Evolutionary conservation across 2,113 vertebrate genomes (phyloP).

Genomic region (Engystomops pustulosus): DNA sequence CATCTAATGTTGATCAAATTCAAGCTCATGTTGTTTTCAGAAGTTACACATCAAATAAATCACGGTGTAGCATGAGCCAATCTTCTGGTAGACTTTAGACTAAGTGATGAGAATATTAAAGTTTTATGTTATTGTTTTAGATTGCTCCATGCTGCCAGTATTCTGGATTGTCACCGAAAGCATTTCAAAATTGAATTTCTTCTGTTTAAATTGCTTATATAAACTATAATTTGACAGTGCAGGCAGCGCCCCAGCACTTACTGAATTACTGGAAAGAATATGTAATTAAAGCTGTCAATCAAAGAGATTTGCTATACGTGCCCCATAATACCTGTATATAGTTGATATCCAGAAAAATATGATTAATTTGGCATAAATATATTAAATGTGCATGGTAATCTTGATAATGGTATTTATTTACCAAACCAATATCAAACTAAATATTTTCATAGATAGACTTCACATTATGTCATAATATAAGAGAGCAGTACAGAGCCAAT

Average conservation of each 20-base stretch:
- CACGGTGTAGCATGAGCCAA: not conserved
- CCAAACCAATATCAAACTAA: not conserved
- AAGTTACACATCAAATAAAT: not conserved
- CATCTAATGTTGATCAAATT: conserved; percentile 32
- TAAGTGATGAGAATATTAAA: conserved; percentile 48
- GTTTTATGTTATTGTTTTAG: conserved; percentile 38
- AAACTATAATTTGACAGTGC: conserved; percentile 38
- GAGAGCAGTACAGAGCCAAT: not conserved
- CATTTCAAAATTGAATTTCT: conserved; percentile 40
- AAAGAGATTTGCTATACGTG: not conserved
- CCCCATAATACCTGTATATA: not conserved
- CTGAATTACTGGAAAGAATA: conserved; percentile 10
- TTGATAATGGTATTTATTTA: not conserved
- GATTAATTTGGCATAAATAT: not conserved
- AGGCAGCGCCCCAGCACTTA: not conserved
- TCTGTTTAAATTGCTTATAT: conserved; percentile 31
- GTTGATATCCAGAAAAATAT: not conserved
- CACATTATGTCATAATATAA: not conserved
- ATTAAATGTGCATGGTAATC: not conserved
- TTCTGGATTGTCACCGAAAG: conserved; percentile 21
- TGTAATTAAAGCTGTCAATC: conserved; percentile 38
- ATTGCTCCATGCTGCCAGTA: not conserved
- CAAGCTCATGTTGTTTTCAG: conserved; percentile 11
- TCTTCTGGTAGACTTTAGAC: conserved; percentile 27
- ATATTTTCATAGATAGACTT: not conserved